Conservation (phyloP, 2,797 vertebrate species). For the Tangara arthus region DNA sequence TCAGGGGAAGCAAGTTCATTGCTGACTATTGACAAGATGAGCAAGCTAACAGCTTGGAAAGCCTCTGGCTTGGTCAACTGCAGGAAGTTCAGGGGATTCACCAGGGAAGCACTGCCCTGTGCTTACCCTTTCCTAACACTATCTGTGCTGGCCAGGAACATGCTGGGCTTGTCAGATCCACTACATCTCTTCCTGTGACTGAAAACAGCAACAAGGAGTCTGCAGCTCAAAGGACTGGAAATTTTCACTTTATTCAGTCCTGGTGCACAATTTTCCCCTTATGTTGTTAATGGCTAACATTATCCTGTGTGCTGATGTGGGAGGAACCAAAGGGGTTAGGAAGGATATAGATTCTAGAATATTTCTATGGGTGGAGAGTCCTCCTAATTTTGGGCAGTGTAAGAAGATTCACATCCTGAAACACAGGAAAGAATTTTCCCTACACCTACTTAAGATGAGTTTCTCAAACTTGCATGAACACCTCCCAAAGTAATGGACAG, state of each 20-base stretch:
- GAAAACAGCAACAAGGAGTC: not conserved
- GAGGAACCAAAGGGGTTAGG: not conserved
- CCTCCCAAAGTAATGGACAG: not conserved
- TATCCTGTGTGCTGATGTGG: not conserved
- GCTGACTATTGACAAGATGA: not conserved
- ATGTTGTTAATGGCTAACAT: rapidly evolving
- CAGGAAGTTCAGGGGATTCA: not conserved
- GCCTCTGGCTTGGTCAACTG: not conserved
- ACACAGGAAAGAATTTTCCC: not conserved
- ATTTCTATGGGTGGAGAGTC: not conserved
- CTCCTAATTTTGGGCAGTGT: not conserved
- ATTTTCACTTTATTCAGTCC: not conserved
- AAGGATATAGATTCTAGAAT: not conserved
- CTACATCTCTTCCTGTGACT: not conserved
- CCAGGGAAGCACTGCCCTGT: not conserved
- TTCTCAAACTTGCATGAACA: not conserved
- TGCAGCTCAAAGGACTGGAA: not conserved
- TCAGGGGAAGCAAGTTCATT: not conserved
- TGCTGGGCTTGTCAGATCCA: not conserved
- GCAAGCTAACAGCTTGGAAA: not conserved
- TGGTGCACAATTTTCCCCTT: rapidly evolving
- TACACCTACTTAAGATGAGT: not conserved
- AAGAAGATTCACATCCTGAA: not conserved
- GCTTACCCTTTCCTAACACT: not conserved
- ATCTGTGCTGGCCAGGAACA: not conserved